These are phyloP conservation scores for Euplexia lucipara DNA, from an alignment of 2,888 invertebrate genomes.

Conservation along the genomic window DNA sequence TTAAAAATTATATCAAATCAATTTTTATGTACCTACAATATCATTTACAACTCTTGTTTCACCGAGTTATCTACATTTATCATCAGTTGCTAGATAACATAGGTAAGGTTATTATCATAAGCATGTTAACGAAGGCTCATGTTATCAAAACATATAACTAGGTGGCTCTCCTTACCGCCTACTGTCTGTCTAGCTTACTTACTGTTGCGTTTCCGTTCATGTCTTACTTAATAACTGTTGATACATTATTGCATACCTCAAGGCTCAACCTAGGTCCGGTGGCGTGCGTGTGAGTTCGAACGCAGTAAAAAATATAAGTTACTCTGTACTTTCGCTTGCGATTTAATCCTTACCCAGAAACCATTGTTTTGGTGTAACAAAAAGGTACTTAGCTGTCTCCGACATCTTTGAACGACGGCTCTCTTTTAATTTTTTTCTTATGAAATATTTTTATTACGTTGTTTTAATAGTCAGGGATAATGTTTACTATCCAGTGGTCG, in stretches of 20 bases:
- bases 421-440: background rate
- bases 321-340: background rate
- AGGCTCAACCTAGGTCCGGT: conserved; percentile 14
- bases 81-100: conserved; percentile 58
- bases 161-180: conserved; percentile 31
- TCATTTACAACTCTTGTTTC: conserved; percentile 46
- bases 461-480: background rate
- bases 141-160: conserved; percentile 58
- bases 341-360: background rate
- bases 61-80: conserved; percentile 59
- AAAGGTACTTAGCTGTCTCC: background rate
- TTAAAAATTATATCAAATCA: background rate
- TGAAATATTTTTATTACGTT: background rate
- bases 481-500: no score
- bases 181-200: background rate
- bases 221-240: conserved; percentile 7
- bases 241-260: conserved; percentile 10
- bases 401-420: background rate
- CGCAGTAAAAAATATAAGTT: background rate
- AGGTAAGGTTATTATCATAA: conserved; percentile 59
- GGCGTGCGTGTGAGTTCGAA: background rate
- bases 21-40: conserved; percentile 3
- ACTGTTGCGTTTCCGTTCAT: conserved; percentile 24
- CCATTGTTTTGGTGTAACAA: background rate
- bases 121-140: conserved; percentile 57